Evolutionary conservation across 2,797 vertebrate species (phyloP), one percentile per base, ranked within the genome.

Genomic region (Varecia variegata): DNA sequence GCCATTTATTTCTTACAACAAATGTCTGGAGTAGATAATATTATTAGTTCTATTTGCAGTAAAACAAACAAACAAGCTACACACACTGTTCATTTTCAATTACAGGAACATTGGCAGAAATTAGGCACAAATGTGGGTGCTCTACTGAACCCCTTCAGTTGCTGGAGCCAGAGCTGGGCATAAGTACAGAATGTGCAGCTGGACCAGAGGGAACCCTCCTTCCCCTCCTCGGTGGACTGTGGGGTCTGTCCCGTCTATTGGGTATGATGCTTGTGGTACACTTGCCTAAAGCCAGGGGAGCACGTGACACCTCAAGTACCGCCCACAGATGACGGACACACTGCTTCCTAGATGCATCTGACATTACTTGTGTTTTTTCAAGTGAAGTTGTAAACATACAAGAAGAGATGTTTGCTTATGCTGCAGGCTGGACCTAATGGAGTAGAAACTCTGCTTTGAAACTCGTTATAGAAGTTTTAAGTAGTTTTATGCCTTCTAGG

Each of bases 1-100:
- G 43, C 58, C 20, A 54, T 80, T 93, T 89, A 52, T 67, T 77
- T 94, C 73, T 89, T 40, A 83, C 23, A 87, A n/a, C 47, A 45
- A 60, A 79, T 65, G 20, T 47, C 45, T 54, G 62, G 30, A 35
- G 58, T 47, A 40, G 38, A 60, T 88, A 83, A 70, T 35, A 56
- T 67, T 35, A 74, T 73, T 76, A 52, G 43, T 50, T 81, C 27
- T 95, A 17, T 50, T 88, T 87, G 35, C 7, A 23, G 5, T 62
- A 94, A 86, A 87, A 45, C 9, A 88, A 58, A 65, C 17, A 38
- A 38, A 20, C 18, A 82, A 67, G 58, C 62, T 67, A 6, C 14
- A 87, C 76, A 87, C 21, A 65, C 0, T 5, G 20, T 50, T 58
- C 20, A 62, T 15, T 96, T 73, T 58, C 56, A 20, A 21, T 60